Evolutionary conservation across 2,888 invertebrate species (phyloP).

Genomic region (Latrodectus elegans): DNA sequence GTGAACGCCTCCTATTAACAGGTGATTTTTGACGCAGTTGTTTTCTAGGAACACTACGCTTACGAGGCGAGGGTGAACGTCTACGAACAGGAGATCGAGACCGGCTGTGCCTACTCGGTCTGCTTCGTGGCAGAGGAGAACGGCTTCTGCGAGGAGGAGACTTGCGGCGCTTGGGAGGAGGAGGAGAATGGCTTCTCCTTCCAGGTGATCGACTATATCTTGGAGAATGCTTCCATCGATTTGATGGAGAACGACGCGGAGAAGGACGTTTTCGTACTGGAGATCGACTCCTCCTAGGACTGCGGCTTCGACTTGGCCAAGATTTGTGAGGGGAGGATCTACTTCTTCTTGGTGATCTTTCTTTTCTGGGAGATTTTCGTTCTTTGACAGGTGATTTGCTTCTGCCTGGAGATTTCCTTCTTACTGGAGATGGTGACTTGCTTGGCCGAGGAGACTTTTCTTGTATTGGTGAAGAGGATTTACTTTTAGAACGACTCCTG

Average conservation of each 20-base stretch:
- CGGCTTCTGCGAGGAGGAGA: constrained; percentile 44
- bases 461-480: constrained; percentile 40
- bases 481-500: constrained; percentile 37
- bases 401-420: constrained; percentile 46
- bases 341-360: constrained; percentile 34
- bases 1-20: constrained; percentile 19
- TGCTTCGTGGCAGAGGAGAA: constrained; percentile 32
- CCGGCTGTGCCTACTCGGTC: constrained; percentile 41
- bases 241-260: constrained; percentile 71
- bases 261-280: constrained; percentile 46
- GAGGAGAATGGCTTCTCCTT: constrained; percentile 47
- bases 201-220: constrained; percentile 49
- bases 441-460: constrained; percentile 45
- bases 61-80: constrained; percentile 33
- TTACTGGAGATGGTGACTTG: constrained; percentile 38
- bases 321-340: constrained; percentile 69
- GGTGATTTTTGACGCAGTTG: constrained; percentile 35
- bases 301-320: constrained; percentile 40
- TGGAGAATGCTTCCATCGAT: constrained; percentile 47
- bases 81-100: constrained; percentile 45
- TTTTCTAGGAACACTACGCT: constrained; percentile 48
- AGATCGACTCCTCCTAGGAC: constrained; percentile 56
- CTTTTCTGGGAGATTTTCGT: constrained; percentile 32
- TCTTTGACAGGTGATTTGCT: constrained; percentile 41
- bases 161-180: constrained; percentile 48